Evolutionary conservation across 2,888 invertebrate species (phyloP).

Genomic region (Parochlus steinenii): DNA sequence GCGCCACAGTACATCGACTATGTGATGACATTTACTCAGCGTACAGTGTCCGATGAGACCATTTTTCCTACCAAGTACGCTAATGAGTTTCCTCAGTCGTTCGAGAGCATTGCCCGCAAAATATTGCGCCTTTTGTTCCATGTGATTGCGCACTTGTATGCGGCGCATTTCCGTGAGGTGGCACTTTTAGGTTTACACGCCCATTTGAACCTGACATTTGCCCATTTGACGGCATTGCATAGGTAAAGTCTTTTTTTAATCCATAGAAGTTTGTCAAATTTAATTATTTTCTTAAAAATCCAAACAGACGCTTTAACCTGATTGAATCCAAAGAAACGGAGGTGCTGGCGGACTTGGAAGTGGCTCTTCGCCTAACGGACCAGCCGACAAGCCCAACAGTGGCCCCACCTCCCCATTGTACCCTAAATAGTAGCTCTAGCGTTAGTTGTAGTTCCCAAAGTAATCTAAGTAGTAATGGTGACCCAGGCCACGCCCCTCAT

Average conservation of each 20-base stretch:
- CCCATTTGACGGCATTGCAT: slow-evolving; percentile 78
- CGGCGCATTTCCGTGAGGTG: slow-evolving; percentile 92
- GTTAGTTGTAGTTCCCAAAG: slow-evolving; percentile 11
- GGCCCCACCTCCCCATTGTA: slow-evolving; percentile 21
- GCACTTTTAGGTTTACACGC: slow-evolving; percentile 85
- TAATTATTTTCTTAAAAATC: slow-evolving; percentile 31
- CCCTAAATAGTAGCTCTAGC: slow-evolving; percentile 13
- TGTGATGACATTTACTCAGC: slow-evolving; percentile 96
- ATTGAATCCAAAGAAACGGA: slow-evolving; percentile 94
- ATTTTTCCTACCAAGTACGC: slow-evolving; percentile 98
- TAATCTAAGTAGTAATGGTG: slow-evolving; percentile 13
- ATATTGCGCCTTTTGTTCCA: slow-evolving; percentile 93
- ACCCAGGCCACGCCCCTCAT: too few species aligned
- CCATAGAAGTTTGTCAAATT: not conserved
- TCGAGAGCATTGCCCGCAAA: slow-evolving; percentile 90
- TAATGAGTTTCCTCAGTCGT: slow-evolving; percentile 82
- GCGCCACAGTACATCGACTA: slow-evolving; percentile 98
- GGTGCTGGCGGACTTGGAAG: slow-evolving; percentile 78
- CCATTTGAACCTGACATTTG: slow-evolving; percentile 94
- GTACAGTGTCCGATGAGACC: slow-evolving; percentile 90
- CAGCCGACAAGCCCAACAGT: slow-evolving; percentile 27
- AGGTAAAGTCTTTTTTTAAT: slow-evolving; percentile 16
- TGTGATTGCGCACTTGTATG: slow-evolving; percentile 95
- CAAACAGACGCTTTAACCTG: slow-evolving; percentile 73
- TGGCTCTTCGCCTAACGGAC: slow-evolving; percentile 53